Conservation (phyloP, 2,113 vertebrate species). For the Protomyctophum bolini region DNA sequence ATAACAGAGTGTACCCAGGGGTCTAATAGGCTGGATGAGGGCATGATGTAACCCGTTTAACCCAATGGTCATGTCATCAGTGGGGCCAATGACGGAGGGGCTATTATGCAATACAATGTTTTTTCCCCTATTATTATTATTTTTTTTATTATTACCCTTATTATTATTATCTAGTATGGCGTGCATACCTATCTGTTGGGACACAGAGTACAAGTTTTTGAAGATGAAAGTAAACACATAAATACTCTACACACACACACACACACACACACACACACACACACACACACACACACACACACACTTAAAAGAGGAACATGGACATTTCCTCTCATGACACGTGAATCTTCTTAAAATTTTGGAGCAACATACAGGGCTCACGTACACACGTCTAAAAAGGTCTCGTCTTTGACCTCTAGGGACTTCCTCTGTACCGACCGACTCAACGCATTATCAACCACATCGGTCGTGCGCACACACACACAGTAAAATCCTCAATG, state of each 20-base stretch:
- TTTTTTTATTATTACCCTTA: no score
- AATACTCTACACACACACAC: background rate
- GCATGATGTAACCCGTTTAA: constrained; percentile 10
- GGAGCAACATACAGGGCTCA: constrained; percentile 5
- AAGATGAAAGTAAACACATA: constrained; percentile 43
- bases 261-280: background rate
- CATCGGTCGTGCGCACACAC: no score
- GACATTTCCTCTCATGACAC: constrained; percentile 65
- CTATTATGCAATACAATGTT: constrained; percentile 31
- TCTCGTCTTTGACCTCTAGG: background rate
- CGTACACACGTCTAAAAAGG: background rate
- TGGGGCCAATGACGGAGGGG: constrained; percentile 1
- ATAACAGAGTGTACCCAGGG: constrained; percentile 2
- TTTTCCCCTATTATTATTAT: no score
- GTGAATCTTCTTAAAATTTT: constrained; percentile 42
- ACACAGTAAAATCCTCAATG: no score
- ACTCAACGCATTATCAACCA: constrained; percentile 1
- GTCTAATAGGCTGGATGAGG: constrained; percentile 36
- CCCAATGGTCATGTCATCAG: background rate
- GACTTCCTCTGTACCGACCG: constrained; percentile 29
- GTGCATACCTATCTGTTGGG: background rate
- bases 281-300: background rate
- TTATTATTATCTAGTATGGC: background rate
- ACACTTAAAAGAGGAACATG: constrained; percentile 55
- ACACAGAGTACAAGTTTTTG: constrained; percentile 45